Base-by-base conservation (phyloP, 2,888 invertebrate genomes). In the Eupithecia dodoneata region DNA sequence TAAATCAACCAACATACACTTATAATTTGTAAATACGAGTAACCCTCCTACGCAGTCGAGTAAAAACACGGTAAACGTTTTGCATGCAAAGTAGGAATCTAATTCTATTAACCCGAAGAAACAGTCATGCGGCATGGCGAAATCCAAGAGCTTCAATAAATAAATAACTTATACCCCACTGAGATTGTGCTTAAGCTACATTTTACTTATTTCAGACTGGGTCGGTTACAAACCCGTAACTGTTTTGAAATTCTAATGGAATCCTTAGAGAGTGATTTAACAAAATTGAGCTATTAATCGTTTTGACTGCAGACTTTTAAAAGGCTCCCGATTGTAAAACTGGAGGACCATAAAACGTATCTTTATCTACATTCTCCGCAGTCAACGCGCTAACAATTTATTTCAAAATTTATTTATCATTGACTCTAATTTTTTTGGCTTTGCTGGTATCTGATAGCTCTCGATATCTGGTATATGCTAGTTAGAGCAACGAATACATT, bases 401-500 rank as follows among this genome's bases (percentile, higher is more conserved):
- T 18, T 18, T 59, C 55, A 9, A 52, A 65, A 12, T 63, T 10
- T 3, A 18, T 59, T 30, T 12, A 75, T 73, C 44, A 71, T 67
- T 66, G 42, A 45, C 71, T 47, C 59, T 74, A 74, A 1, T 76
- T 79, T 52, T 76, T 79, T 13, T 79, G 82, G 52, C 66, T 77
- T 49, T 82, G 82, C 41, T 91, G 86, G 77, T 93, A 76, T 94
- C 86, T 95, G 44, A 95, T 79, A n/a, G 97, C 98, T 87, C 99
- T 96, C 63, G 94, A 90, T 30, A 99, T 93, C 92, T 99, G 99
- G 85, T 97, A 97, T 0, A 97, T 80, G 83, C 98, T 99, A 4
- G 99, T 99, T 3, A 96, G 85, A 3, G 97, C 99, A n/a, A 99
- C 99, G 93, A 99, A 99, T 7, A 99, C 96, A 93, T 99, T 99